phyloP scores from a whole-genome alignment of 2,113 vertebrate genomes.

The Hydrolagus affinis region DNA sequence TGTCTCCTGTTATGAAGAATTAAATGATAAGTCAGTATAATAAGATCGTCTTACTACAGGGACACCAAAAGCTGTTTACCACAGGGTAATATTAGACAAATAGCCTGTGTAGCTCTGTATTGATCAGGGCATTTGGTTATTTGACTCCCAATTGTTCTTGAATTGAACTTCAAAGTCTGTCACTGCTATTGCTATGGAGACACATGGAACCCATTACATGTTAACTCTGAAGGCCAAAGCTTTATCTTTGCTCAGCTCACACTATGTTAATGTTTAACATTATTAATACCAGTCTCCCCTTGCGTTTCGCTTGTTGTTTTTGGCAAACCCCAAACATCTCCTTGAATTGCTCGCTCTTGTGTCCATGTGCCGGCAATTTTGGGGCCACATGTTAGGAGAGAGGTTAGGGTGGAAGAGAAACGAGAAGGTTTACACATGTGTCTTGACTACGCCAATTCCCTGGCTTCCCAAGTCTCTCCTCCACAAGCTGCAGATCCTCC shows the following conservation, averaged over 20 bases:
- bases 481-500: background rate
- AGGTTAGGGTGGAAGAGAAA: background rate
- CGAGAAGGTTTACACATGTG: background rate
- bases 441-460: background rate
- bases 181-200: background rate
- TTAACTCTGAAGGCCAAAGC: conserved; percentile 24
- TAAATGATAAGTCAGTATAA: background rate
- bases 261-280: background rate
- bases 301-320: too few species aligned
- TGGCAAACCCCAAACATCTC: background rate
- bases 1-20: too few species aligned
- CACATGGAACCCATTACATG: background rate
- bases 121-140: background rate
- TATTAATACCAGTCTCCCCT: background rate
- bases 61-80: background rate
- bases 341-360: background rate
- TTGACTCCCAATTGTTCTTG: background rate
- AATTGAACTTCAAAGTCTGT: background rate
- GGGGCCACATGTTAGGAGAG: background rate
- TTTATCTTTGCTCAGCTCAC: background rate
- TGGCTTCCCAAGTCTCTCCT: background rate
- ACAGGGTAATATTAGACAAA: background rate
- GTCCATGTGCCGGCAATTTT: background rate
- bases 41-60: too few species aligned
- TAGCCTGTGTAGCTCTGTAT: background rate